Percentiles rank a stretch among this genome's conserved stretches.
These are phyloP conservation scores for Cosmorhoe ocellata DNA, from an alignment of 2,888 invertebrate species.

Conservation along the genomic window DNA sequence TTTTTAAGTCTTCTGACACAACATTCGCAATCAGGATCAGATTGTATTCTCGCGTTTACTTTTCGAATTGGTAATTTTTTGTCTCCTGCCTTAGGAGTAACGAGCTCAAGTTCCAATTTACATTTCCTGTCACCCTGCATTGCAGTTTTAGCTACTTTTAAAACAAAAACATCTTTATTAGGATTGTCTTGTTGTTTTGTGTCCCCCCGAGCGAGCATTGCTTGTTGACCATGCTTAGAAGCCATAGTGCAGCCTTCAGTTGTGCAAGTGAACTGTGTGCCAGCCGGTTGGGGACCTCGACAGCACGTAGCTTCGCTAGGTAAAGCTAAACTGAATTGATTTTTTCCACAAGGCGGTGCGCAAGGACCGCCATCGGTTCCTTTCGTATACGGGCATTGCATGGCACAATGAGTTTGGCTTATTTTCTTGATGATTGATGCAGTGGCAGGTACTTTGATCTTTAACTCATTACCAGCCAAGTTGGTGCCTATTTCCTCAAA, in stretches of 20 bases:
- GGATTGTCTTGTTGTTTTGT: conserved; percentile 65
- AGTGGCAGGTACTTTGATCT: conserved; percentile 71
- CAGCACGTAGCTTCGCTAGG: conserved; percentile 67
- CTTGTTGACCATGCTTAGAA: conserved; percentile 61
- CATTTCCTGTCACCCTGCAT: conserved; percentile 84
- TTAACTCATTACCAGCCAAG: conserved; percentile 72
- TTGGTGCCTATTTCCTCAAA: conserved; percentile 75
- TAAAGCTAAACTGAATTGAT: conserved; percentile 67
- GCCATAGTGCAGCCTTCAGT: conserved; percentile 69
- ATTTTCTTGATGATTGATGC: conserved; percentile 73
- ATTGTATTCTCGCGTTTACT: conserved; percentile 58
- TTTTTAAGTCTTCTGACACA: conserved; percentile 50
- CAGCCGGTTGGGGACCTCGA: conserved; percentile 55
- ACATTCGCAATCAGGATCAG: conserved; percentile 67
- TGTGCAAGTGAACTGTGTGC: conserved; percentile 71
- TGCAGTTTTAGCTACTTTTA: conserved; percentile 86
- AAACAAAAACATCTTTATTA: conserved; percentile 83
- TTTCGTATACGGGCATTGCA: conserved; percentile 65
- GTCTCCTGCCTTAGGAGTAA: conserved; percentile 84
- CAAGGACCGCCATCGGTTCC: conserved; percentile 52
- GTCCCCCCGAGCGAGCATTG: conserved; percentile 56
- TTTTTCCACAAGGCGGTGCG: conserved; percentile 67
- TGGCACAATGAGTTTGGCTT: conserved; percentile 69
- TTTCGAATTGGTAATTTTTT: conserved; percentile 75
- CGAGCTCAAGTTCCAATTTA: conserved; percentile 85